These are phyloP conservation scores for Psittacus erithacus DNA, from an alignment of 2,113 vertebrate genomes.

Conservation along the genomic window DNA sequence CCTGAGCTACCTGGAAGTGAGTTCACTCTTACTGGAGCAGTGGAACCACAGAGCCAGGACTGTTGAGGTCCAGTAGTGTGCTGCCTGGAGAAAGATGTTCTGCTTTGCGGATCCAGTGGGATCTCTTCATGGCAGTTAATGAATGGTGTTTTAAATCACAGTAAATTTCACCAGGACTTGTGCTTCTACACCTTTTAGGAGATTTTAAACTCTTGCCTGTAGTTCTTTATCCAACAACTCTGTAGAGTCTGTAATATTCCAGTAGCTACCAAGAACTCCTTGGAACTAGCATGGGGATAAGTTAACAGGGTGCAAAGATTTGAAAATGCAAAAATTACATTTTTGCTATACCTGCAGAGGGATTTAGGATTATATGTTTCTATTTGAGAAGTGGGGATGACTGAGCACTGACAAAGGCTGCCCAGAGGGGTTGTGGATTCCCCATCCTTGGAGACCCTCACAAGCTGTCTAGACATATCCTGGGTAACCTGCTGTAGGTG, in stretches of 20 bases:
- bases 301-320: background rate
- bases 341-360: background rate
- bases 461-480: background rate
- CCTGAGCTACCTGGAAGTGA: background rate
- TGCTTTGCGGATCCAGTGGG: background rate
- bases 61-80: background rate
- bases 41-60: background rate
- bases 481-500: background rate
- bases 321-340: background rate
- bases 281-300: background rate
- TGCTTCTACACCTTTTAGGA: background rate
- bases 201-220: conserved; percentile 7
- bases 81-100: background rate
- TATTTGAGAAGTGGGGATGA: background rate
- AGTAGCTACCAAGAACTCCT: background rate
- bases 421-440: background rate
- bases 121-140: background rate
- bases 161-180: background rate
- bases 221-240: background rate
- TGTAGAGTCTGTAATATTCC: background rate
- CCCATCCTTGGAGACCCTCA: background rate
- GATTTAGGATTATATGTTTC: background rate
- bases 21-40: background rate
- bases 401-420: background rate
- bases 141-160: background rate